phyloP scores from a whole-genome alignment of 2,113 vertebrate species.

The Catagonus wagneri region DNA sequence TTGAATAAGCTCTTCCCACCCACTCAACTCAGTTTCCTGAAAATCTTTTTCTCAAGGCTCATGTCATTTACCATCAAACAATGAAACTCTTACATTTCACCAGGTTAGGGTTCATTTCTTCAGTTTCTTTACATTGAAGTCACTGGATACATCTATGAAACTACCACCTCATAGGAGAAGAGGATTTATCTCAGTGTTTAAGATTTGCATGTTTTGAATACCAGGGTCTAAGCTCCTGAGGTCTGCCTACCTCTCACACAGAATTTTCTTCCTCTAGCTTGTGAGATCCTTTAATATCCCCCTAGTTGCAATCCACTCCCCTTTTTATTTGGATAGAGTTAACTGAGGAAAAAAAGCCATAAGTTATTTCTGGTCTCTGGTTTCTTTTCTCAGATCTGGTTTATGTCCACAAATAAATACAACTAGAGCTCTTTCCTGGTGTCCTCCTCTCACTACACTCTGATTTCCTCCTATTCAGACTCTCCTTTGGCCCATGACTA shows the following conservation, averaged over 20 bases:
- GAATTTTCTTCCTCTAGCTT: not conserved
- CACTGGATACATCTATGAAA: not conserved
- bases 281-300: not conserved
- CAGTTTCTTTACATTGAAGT: not conserved
- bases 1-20: not conserved
- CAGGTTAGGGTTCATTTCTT: not conserved
- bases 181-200: not conserved
- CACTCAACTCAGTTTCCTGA: not conserved
- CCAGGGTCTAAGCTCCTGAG: not conserved
- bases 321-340: not conserved
- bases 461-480: not conserved
- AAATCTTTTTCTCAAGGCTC: not conserved
- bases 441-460: not conserved
- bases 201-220: not conserved
- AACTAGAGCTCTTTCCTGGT: not conserved
- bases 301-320: not conserved
- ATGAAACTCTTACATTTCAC: not conserved
- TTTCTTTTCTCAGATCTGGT: not conserved
- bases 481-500: not conserved
- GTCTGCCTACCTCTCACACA: not conserved
- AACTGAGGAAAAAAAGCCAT: not conserved
- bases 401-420: not conserved
- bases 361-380: not conserved
- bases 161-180: not conserved
- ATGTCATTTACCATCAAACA: not conserved